Conservation (phyloP, 2,888 invertebrate genomes). For the Lycophotia porphyrea region DNA sequence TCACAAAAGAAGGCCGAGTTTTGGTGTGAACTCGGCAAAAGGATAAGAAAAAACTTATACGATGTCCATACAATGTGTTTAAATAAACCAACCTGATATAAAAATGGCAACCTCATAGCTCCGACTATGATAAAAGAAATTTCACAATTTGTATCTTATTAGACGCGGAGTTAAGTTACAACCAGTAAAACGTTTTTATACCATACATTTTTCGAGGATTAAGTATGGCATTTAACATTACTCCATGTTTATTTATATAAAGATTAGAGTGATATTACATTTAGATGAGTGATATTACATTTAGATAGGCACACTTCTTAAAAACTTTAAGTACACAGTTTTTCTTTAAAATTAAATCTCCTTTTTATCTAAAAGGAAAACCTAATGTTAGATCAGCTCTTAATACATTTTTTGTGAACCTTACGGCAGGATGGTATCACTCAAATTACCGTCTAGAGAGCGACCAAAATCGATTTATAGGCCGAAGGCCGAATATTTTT, state of each 20-base stretch:
- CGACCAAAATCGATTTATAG: slow-evolving; percentile 43
- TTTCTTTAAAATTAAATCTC: neutral
- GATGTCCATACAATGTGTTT: neutral
- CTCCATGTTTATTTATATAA: neutral
- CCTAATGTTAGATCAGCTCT: slow-evolving; percentile 22
- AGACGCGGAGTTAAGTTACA: neutral
- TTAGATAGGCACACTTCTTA: neutral
- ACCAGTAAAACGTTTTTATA: neutral
- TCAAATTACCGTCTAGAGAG: slow-evolving; percentile 78
- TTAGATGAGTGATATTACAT: slow-evolving; percentile 1
- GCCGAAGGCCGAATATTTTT: slow-evolving; percentile 40
- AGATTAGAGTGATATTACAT: neutral
- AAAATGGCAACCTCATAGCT: neutral
- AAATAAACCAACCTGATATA: neutral
- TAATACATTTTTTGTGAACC: slow-evolving; percentile 63
- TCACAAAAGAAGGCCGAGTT: neutral
- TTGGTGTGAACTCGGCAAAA: neutral
- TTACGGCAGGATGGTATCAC: slow-evolving; percentile 75
- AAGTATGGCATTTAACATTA: neutral
- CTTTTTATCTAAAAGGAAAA: slow-evolving; percentile 23
- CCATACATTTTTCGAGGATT: neutral
- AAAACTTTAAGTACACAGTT: neutral
- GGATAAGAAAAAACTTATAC: neutral
- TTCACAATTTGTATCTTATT: neutral
- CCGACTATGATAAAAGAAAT: neutral